Conservation (phyloP, 2,888 invertebrate genomes). For the Hemicrepidius hirtus region DNA sequence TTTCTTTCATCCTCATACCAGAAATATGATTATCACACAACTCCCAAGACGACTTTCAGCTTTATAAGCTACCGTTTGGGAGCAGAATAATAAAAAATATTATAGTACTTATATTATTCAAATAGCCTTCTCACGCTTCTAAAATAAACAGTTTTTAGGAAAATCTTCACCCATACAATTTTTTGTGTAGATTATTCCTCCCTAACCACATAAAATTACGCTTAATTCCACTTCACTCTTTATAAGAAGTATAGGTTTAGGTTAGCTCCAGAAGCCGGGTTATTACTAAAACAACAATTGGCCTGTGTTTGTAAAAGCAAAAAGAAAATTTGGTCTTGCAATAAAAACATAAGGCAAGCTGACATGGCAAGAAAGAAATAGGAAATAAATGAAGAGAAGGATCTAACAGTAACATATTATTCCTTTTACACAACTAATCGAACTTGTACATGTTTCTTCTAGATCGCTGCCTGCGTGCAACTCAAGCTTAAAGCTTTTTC, state of each 20-base stretch:
- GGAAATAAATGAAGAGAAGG: slow-evolving; percentile 15
- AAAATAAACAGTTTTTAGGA: slow-evolving; percentile 26
- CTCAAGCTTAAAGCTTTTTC: slow-evolving; percentile 23
- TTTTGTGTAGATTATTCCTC: background rate
- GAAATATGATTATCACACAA: slow-evolving; percentile 43
- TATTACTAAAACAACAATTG: too few relatives aligned
- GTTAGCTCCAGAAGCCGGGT: too few relatives aligned
- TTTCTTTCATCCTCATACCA: slow-evolving; percentile 28
- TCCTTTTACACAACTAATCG: slow-evolving; percentile 45
- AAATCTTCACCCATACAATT: slow-evolving; percentile 15
- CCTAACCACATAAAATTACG: background rate
- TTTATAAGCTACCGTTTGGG: slow-evolving; percentile 31
- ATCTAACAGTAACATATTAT: slow-evolving; percentile 34
- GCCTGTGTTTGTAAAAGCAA: too few relatives aligned
- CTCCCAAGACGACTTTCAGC: slow-evolving; percentile 37
- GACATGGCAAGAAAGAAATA: slow-evolving; percentile 1
- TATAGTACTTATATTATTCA: slow-evolving; percentile 33
- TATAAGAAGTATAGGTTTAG: background rate
- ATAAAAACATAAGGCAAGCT: background rate
- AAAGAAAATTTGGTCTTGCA: too few relatives aligned
- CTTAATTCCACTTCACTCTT: background rate
- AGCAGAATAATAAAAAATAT: slow-evolving; percentile 36
- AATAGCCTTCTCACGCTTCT: background rate
- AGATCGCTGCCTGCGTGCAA: slow-evolving; percentile 33
- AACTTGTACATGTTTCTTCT: slow-evolving; percentile 40